These are phyloP conservation scores for Myiotriccus ornatus DNA, from an alignment of 2,797 vertebrate genomes.

Conservation along the genomic window DNA sequence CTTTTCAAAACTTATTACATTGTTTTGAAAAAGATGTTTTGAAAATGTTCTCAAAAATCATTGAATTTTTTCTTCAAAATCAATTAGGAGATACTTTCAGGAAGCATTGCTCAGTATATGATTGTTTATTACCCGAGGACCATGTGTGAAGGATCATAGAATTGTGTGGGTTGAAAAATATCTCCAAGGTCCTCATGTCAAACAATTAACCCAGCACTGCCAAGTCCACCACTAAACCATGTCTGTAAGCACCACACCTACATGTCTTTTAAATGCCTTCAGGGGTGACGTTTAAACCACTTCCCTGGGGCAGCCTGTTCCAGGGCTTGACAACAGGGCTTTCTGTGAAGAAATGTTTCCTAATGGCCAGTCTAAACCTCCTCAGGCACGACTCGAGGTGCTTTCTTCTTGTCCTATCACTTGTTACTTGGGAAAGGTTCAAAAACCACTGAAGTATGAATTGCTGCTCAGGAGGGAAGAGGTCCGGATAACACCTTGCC, in stretches of 20 bases:
- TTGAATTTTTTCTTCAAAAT: not conserved
- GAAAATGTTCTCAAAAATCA: not conserved
- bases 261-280: not conserved
- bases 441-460: not conserved
- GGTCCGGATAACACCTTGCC: not conserved
- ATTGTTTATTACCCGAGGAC: not conserved
- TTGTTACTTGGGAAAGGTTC: not conserved
- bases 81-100: not conserved
- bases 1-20: not conserved
- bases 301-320: not conserved
- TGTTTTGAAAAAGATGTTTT: not conserved
- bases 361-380: not conserved
- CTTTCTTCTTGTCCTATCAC: not conserved
- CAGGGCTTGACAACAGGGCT: too few relatives aligned
- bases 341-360: not conserved
- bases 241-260: fast-evolving
- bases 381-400: not conserved
- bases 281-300: not conserved
- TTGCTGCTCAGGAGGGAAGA: not conserved
- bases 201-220: not conserved
- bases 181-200: fast-evolving
- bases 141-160: not conserved
- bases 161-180: not conserved
- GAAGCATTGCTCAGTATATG: not conserved
- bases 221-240: not conserved